Conservation (phyloP, 2,797 vertebrate species). For the Leucoraja ocellata region DNA sequence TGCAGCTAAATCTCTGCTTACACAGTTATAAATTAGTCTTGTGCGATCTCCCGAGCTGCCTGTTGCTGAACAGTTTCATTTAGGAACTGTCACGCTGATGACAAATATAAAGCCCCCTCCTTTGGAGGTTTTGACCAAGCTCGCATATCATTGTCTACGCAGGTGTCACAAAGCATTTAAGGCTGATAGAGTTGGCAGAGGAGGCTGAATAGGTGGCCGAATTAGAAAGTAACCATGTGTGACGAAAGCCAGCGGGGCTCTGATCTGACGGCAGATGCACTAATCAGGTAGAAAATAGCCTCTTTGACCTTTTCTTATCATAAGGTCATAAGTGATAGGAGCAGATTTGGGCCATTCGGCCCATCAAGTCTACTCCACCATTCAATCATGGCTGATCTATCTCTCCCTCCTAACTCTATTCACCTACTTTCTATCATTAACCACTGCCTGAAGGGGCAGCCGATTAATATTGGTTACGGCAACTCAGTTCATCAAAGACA, state of each 20-base stretch:
- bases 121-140: conserved; percentile 34
- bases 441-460: background rate
- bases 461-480: background rate
- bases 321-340: too few relatives aligned
- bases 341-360: too few relatives aligned
- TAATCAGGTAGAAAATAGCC: conserved; percentile 21
- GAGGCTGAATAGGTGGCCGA: conserved; percentile 1
- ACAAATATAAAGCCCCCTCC: conserved; percentile 29
- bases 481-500: background rate
- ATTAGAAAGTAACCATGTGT: conserved; percentile 37
- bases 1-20: conserved; percentile 8
- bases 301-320: background rate
- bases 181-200: conserved; percentile 26
- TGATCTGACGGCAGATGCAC: conserved; percentile 6
- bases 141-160: conserved; percentile 39
- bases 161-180: conserved; percentile 37
- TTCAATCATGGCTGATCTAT: too few relatives aligned
- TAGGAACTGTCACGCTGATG: conserved; percentile 34
- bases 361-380: too few relatives aligned
- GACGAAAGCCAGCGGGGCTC: conserved; percentile 12
- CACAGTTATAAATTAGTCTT: conserved; percentile 32
- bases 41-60: conserved; percentile 24
- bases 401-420: too few relatives aligned
- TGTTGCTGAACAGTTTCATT: conserved; percentile 34
- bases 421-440: too few relatives aligned